Percentiles rank a stretch among this genome's conserved stretches.
Conservation (phyloP, 2,797 vertebrate genomes). For the Poeciliopsis presidionis region DNA sequence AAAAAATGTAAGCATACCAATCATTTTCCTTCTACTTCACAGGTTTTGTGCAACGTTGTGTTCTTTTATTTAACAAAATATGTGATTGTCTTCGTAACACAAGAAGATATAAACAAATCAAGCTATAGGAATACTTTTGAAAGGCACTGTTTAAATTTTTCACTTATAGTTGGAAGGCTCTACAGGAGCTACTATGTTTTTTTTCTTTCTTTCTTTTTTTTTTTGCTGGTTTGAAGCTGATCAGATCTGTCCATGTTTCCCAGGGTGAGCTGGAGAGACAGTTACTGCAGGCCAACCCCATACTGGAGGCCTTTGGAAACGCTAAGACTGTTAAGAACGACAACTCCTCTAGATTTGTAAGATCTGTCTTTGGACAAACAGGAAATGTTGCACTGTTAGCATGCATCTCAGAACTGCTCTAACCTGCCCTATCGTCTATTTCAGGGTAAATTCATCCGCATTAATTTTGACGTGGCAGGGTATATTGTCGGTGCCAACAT, state of each 20-base stretch:
- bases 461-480: conserved; percentile 92
- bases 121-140: neutral
- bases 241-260: conserved; percentile 42
- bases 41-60: neutral
- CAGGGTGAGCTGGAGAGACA: conserved; percentile 92
- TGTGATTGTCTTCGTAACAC: neutral
- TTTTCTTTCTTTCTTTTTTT: neutral
- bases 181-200: conserved; percentile 11
- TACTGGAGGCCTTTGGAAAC: conserved; percentile 90
- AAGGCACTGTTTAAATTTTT: neutral
- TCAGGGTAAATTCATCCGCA: conserved; percentile 94
- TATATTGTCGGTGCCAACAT: conserved; percentile 96
- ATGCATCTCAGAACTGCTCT: conserved; percentile 12
- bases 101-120: neutral
- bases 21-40: neutral
- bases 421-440: conserved; percentile 15
- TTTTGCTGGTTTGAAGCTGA: conserved; percentile 31
- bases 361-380: conserved; percentile 35
- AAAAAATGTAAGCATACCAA: neutral
- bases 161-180: conserved; percentile 17
- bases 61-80: neutral
- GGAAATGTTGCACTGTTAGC: neutral
- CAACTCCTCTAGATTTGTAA: conserved; percentile 92
- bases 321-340: conserved; percentile 93
- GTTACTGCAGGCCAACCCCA: conserved; percentile 90